Percentiles rank a stretch among this genome's conserved stretches.
Evolutionary conservation across 2,113 vertebrate genomes (phyloP).

Genomic region (Prunella fulvescens): DNA sequence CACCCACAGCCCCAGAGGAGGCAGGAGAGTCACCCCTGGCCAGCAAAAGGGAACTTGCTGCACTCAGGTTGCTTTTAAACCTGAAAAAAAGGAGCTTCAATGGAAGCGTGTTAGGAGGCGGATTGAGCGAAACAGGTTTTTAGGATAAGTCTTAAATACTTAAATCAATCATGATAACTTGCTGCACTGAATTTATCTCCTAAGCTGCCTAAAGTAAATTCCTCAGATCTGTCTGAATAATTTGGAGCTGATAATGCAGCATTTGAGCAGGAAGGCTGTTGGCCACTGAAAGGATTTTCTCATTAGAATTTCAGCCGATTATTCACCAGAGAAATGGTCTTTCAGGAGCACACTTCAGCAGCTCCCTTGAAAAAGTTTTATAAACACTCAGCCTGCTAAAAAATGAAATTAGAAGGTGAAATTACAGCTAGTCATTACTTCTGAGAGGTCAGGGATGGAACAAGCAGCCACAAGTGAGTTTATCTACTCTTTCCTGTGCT

Average conservation of each 20-base stretch:
- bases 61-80: not conserved
- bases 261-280: not conserved
- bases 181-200: conserved; percentile 42
- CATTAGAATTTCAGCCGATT: conserved; percentile 22
- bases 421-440: not conserved
- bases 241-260: conserved; percentile 30
- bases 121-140: not conserved
- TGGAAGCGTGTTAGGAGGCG: not conserved
- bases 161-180: conserved; percentile 14
- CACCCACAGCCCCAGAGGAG: not conserved
- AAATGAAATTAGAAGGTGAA: not conserved
- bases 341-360: not conserved
- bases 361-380: not conserved
- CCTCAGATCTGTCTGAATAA: conserved; percentile 46
- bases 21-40: not conserved
- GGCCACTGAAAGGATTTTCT: conserved; percentile 33
- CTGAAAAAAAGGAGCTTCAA: not conserved
- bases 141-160: conserved; percentile 45
- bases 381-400: not conserved
- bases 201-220: conserved; percentile 44
- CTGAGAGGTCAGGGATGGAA: not conserved
- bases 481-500: not conserved
- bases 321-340: conserved; percentile 8
- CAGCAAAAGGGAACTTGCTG: not conserved
- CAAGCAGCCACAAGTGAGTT: not conserved